Evolutionary conservation across 2,113 vertebrate species (phyloP).

Genomic region (Dicrurus megarhynchus): DNA sequence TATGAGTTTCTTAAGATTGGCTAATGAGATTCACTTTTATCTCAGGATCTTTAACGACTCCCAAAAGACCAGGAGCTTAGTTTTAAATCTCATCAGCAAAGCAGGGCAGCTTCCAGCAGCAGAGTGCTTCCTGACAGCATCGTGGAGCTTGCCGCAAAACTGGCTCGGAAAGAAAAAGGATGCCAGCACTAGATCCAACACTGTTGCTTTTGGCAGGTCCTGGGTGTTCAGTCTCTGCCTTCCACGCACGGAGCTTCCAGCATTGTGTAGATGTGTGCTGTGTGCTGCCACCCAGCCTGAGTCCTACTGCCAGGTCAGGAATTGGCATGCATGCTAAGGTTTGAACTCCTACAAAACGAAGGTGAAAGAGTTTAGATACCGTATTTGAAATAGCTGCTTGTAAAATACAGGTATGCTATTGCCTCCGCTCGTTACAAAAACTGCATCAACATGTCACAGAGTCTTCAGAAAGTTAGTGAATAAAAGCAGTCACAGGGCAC

Average conservation of each 20-base stretch:
- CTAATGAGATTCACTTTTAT: slow-evolving; percentile 62
- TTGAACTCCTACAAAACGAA: background rate
- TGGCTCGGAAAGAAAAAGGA: background rate
- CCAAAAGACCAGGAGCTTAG: slow-evolving; percentile 33
- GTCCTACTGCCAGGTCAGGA: background rate
- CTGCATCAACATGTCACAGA: background rate
- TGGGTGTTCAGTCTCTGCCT: background rate
- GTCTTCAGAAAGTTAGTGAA: background rate
- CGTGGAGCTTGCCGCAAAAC: slow-evolving; percentile 5
- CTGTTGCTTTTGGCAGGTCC: slow-evolving; percentile 11
- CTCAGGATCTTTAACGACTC: slow-evolving; percentile 49
- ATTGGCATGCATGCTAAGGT: background rate
- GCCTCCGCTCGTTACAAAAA: background rate
- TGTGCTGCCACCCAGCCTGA: background rate
- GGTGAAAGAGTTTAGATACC: background rate
- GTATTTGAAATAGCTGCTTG: background rate
- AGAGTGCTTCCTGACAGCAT: background rate
- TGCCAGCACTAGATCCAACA: background rate
- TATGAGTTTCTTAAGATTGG: slow-evolving; percentile 30
- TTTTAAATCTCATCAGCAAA: slow-evolving; percentile 53
- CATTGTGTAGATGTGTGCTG: background rate
- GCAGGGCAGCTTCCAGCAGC: slow-evolving; percentile 12
- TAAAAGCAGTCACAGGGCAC: background rate
- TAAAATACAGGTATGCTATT: background rate
- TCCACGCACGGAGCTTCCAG: background rate